A percentile compares a stretch with the other conserved stretches of the same genome.
Evolutionary conservation across 1,140 invertebrate genomes (phyloP).

Genomic region (Apis laboriosa): DNA sequence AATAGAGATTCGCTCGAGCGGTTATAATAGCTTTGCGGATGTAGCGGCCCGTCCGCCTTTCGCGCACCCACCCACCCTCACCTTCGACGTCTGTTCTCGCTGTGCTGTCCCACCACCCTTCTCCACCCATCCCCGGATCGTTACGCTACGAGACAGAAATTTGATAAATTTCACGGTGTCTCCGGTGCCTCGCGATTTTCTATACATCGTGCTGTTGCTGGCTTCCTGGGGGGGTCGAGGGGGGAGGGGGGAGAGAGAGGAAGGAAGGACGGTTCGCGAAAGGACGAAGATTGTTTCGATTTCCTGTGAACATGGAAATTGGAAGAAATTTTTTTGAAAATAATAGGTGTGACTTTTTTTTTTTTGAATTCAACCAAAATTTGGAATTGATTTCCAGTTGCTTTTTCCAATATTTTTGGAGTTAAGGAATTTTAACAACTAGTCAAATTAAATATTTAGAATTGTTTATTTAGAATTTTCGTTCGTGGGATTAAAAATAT

Average conservation of each 20-base stretch:
- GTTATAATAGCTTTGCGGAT: conserved; percentile 82
- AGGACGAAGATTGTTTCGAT: neutral
- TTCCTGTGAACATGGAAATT: no score
- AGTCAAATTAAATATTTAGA: no score
- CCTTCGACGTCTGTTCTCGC: conserved; percentile 55
- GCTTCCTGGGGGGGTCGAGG: neutral
- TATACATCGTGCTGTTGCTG: neutral
- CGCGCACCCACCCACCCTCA: conserved; percentile 39
- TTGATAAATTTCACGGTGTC: conserved; percentile 26
- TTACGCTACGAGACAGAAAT: conserved; percentile 38
- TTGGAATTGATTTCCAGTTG: no score
- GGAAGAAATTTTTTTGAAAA: no score
- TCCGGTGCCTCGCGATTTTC: conserved; percentile 1
- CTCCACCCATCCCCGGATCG: conserved; percentile 17
- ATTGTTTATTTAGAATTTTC: no score
- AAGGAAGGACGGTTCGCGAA: neutral
- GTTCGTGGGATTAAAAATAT: no score
- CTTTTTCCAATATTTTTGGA: no score
- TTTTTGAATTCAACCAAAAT: no score
- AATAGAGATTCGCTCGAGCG: conserved; percentile 82
- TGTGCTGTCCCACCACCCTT: conserved; percentile 38
- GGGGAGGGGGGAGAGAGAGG: no score
- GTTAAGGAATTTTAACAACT: no score
- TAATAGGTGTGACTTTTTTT: no score
- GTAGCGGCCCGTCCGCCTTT: conserved; percentile 73